Evolutionary conservation across 2,888 invertebrate genomes (phyloP), one percentile per base, ranked within the genome.

Genomic region (Thecophora atra): DNA sequence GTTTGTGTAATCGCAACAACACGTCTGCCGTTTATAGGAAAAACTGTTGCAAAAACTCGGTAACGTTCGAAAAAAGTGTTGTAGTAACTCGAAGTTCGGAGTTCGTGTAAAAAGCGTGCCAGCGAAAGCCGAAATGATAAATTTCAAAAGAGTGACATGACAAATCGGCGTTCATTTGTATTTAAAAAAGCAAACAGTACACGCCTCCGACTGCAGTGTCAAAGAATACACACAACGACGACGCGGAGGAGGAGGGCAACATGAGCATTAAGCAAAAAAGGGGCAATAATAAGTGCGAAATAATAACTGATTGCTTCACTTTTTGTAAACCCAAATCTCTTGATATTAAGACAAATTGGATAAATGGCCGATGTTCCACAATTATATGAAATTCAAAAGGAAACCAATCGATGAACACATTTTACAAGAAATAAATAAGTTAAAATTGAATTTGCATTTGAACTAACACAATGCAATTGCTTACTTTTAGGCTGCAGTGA

Each of bases 141-240:
- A 81, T 81, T 80, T 79, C 77, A 80, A 78, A 78, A 76, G 77
- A 80, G 81, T 82, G 81, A 81, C 81, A 82, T 82, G 81, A 81
- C 81, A 81, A 81, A 81, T 81, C 79, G 81, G 79, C 77, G 76
- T 78, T 79, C 82, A 81, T 81, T 82, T 81, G 82, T 81, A 81
- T 81, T 81, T 79, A 51, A 62, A 58, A 70, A 70, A 52, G 47
- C 60, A 69, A 62, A 60, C 44, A 7, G 7, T 15, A 58, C 3
- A 19, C 56, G 7, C 56, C 19, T 15, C 21, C 37, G 17, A 11
- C 44, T 11, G 24, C 37, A 37, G 37, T 37, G 37, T 6, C 37
- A 37, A 37, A 11, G 37, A 37, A 37, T 11, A 37, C 37, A 37
- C 6, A 37, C 11, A 37, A 37, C 37, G 11, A 37, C 37, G 11